Percentiles rank a stretch among this genome's conserved stretches.
These are phyloP conservation scores for Metalampra italica DNA, from an alignment of 2,888 invertebrate genomes.

Conservation along the genomic window DNA sequence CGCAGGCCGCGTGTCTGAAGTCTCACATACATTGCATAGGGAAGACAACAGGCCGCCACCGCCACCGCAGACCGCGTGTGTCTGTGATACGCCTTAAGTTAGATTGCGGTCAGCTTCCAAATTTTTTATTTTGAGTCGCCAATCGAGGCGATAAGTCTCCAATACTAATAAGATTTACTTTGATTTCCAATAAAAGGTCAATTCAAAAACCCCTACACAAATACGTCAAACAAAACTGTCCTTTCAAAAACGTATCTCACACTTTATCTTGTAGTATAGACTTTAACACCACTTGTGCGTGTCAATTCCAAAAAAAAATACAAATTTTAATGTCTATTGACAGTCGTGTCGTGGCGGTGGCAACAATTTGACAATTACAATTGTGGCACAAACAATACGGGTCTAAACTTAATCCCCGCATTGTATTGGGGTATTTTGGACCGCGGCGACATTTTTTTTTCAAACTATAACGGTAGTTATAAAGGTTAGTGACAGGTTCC, in stretches of 20 bases:
- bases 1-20: no score
- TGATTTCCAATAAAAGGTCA: no score
- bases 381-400: slow-evolving; percentile 27
- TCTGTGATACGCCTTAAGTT: no score
- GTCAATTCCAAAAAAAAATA: background rate
- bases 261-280: background rate
- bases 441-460: slow-evolving; percentile 21
- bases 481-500: background rate
- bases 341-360: slow-evolving; percentile 23
- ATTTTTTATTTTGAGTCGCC: no score
- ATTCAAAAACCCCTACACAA: no score
- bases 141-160: no score
- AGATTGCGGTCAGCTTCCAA: no score
- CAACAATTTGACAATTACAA: slow-evolving; percentile 23
- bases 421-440: slow-evolving; percentile 27
- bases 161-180: no score
- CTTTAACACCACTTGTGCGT: background rate
- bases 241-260: background rate
- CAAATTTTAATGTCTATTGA: background rate
- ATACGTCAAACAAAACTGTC: background rate
- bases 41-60: no score
- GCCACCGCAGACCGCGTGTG: no score
- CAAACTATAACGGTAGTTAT: slow-evolving; percentile 4
- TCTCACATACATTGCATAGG: no score
- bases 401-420: slow-evolving; percentile 35